phyloP scores from a whole-genome alignment of 1,140 invertebrate genomes.

The Myzus persicae region DNA sequence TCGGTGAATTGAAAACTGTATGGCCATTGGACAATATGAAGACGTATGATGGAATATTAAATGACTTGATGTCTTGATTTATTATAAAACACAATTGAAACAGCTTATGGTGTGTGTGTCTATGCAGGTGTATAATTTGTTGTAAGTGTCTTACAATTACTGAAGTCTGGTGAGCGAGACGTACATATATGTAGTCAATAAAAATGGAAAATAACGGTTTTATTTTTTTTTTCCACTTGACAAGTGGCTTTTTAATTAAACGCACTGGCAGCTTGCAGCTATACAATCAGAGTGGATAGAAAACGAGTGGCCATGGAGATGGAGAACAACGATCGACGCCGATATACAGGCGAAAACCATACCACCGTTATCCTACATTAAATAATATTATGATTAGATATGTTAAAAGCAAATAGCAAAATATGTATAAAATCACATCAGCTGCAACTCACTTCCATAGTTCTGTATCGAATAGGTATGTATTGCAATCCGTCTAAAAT shows the following conservation, averaged over 20 bases:
- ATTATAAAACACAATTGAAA: neutral
- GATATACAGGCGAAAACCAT: neutral
- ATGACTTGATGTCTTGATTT: neutral
- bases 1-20: neutral
- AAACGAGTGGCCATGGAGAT: neutral
- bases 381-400: neutral
- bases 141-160: neutral
- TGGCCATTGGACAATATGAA: neutral
- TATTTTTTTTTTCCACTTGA: neutral
- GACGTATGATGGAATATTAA: neutral
- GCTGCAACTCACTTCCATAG: neutral
- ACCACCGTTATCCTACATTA: neutral
- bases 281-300: neutral
- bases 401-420: neutral
- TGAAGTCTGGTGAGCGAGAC: neutral
- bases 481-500: neutral
- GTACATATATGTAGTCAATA: neutral
- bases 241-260: slow-evolving; percentile 18
- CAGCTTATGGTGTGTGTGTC: neutral
- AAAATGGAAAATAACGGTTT: slow-evolving; percentile 20
- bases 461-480: no score
- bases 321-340: neutral
- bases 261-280: neutral
- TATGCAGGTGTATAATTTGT: slow-evolving; percentile 8
- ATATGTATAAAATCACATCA: neutral